Percentiles rank a stretch among this genome's conserved stretches.
Conservation (phyloP, 2,888 invertebrate species). For the Trilocha varians region DNA sequence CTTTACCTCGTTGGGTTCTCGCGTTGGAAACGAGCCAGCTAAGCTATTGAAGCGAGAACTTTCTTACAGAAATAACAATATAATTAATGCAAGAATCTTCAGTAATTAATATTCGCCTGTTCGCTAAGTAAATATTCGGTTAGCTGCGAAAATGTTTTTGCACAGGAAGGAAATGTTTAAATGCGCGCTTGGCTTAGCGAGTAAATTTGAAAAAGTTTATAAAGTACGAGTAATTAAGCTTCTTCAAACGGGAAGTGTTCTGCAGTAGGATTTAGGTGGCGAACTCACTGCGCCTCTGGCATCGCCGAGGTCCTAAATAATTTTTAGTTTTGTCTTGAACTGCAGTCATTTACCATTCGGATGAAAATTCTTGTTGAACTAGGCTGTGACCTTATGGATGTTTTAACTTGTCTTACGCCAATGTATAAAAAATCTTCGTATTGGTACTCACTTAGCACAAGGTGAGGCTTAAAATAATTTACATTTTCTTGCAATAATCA, state of each 20-base stretch:
- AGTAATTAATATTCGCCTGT: constrained; percentile 18
- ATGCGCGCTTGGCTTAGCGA: background rate
- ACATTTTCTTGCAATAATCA: no score
- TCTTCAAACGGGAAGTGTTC: background rate
- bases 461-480: no score
- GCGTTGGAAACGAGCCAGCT: constrained; percentile 19
- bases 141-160: background rate
- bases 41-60: constrained; percentile 4
- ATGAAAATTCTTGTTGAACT: no score
- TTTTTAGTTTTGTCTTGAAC: no score
- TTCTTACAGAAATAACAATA: constrained; percentile 6
- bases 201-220: constrained; percentile 9
- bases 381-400: no score
- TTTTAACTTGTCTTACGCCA: no score
- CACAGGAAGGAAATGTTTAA: background rate
- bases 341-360: no score
- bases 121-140: constrained; percentile 1
- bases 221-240: constrained; percentile 16
- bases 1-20: constrained; percentile 22
- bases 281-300: no score
- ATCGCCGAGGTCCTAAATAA: no score
- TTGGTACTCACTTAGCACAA: no score
- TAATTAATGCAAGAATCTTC: constrained; percentile 17
- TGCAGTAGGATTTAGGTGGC: no score
- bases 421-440: no score